Base-by-base conservation (phyloP, 2,888 invertebrate genomes). In the Heliconius ismenius region DNA sequence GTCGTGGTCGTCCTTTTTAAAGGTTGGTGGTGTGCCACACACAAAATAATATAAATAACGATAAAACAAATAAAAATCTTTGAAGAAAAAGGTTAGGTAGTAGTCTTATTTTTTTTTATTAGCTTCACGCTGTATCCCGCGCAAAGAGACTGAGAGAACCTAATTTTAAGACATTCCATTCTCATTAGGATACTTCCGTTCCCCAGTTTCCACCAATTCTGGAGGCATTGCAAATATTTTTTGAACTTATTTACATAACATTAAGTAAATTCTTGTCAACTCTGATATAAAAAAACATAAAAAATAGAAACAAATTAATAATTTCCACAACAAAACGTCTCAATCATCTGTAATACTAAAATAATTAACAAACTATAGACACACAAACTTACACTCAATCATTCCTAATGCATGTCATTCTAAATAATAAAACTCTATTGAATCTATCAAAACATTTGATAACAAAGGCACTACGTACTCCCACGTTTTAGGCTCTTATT, bases 391-490 rank as follows among this genome's bases (percentile, higher is more conserved):
- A 73, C 26, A 62, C 39, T 73, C n/a, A 26, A 73, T 73, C 72
- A 73, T 54, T 68, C 60, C 11, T 32, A 70, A 64, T 26, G 62
- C 58, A 26, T 75, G 76, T 73, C 79, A 74, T 70, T 58, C 64
- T 13, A 67, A 65, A 76, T 79, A 78, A 76, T 79, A 60, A 72
- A 67, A 77, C 67, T 70, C 74, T 43, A 65, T 77, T 75, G 70
- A 62, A 76, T 68, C 39, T 72, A 78, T 78, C 77, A 76, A 77
- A 76, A 76, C 39, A 72, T 64, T 76, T 65, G 72, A 76, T 76
- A 76, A 72, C 39, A 76, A 64, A 39, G 11, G 39, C 28, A 54
- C 28, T 54, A 58, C 58, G 64, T 39, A n/a, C 72, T 39, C 76
- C 76, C 72, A 76, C 72, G 64, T 39, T 58, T 21, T 13, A 4